Percentiles rank a stretch among this genome's conserved stretches.
Evolutionary conservation across 2,797 vertebrate genomes (phyloP).

Genomic region (Sparus aurata): DNA sequence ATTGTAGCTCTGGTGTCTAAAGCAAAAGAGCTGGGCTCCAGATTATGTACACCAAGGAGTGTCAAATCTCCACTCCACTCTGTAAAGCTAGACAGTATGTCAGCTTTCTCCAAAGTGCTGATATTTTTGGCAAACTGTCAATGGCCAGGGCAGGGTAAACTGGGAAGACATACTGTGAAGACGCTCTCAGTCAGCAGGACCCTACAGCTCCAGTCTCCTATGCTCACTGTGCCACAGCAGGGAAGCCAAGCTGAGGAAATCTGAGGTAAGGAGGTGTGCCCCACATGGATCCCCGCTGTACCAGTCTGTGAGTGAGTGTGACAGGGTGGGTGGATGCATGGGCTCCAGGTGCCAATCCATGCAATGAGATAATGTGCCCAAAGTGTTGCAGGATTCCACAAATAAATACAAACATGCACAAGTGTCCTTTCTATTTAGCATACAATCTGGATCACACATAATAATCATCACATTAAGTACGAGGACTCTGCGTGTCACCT

Average conservation of each 20-base stretch:
- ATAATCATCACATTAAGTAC: constrained; percentile 35
- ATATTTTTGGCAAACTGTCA: constrained; percentile 18
- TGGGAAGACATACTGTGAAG: constrained; percentile 15
- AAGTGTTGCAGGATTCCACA: constrained; percentile 46
- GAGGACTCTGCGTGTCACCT: constrained; percentile 38
- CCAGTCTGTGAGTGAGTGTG: constrained; percentile 7
- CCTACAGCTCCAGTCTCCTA: constrained; percentile 10
- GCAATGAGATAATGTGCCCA: constrained; percentile 40
- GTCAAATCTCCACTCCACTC: constrained; percentile 4
- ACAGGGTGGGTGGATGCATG: constrained; percentile 4
- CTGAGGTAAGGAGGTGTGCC: constrained; percentile 31
- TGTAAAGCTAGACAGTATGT: constrained; percentile 18
- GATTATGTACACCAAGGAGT: not conserved
- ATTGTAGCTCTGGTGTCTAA: too few species aligned
- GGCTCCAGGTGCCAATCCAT: constrained; percentile 44
- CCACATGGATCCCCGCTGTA: constrained; percentile 29
- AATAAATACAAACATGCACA: constrained; percentile 41
- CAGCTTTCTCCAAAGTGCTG: not conserved
- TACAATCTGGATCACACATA: constrained; percentile 48
- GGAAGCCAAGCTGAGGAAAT: constrained; percentile 39
- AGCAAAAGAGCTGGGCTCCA: not conserved
- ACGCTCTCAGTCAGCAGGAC: constrained; percentile 33
- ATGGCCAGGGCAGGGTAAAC: constrained; percentile 1
- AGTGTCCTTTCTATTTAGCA: constrained; percentile 42
- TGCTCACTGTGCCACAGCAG: constrained; percentile 40